Conservation (phyloP, 2,113 vertebrate genomes). For the Corydoras sp. region DNA sequence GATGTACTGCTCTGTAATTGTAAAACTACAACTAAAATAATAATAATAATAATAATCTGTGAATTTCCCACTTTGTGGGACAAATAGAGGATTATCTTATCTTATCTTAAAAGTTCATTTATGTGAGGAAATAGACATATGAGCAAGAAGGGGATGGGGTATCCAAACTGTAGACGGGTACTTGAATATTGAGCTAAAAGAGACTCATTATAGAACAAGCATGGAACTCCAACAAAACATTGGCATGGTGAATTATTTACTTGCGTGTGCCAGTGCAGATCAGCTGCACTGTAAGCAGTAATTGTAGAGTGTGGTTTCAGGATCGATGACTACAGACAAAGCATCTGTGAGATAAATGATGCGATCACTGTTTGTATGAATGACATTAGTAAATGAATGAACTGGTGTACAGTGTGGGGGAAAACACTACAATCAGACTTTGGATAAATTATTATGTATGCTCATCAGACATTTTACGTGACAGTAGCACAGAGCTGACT, state of each 20-base stretch:
- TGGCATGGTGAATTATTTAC: slow-evolving; percentile 44
- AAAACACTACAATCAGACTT: neutral
- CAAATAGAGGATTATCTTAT: no score
- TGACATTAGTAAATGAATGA: slow-evolving; percentile 3
- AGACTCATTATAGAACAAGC: slow-evolving; percentile 35
- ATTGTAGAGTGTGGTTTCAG: slow-evolving; percentile 37
- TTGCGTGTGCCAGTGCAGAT: slow-evolving; percentile 18
- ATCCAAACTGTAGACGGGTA: no score
- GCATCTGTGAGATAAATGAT: slow-evolving; percentile 22
- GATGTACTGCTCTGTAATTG: no score
- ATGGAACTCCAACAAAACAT: slow-evolving; percentile 39
- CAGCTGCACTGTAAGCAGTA: slow-evolving; percentile 19
- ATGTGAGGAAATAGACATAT: no score
- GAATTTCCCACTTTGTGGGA: no score
- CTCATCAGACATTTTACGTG: neutral
- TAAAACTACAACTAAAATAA: no score
- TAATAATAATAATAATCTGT: no score
- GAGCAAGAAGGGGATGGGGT: neutral
- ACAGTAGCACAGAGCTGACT: slow-evolving; percentile 3
- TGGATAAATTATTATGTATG: neutral
- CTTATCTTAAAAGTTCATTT: no score
- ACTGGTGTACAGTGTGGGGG: neutral
- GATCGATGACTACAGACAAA: slow-evolving; percentile 33
- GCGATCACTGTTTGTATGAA: slow-evolving; percentile 13
- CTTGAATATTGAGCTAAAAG: slow-evolving; percentile 23